Base-by-base conservation (phyloP, 2,888 invertebrate genomes). In the Linyphia triangularis region DNA sequence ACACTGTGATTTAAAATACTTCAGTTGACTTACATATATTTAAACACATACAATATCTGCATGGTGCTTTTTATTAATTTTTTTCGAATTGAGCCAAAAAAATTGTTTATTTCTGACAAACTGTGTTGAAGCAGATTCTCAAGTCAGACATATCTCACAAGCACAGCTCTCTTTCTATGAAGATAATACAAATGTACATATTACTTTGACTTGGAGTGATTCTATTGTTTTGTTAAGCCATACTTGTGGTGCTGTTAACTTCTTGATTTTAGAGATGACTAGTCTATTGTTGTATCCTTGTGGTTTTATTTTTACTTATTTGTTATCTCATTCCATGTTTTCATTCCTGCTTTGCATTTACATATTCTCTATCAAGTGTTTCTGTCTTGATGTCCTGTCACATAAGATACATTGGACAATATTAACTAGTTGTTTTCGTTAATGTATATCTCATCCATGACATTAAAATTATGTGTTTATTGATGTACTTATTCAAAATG, bases 311-410 rank as follows among this genome's bases (percentile, higher is more conserved):
- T 30, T 78, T 1, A 9, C 13, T 9, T 4, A 22, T 63, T 28
- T 79, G 19, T 63, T 69, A 22, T 51, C 33, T 57, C 69, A 79
- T 79, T 79, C 79, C 69, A 79, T 16, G 16, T 79, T 69, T 30
- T 33, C 33, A 57, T 79, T 79, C 79, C 57, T 57, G 51, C 19
- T 33, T 24, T 57, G 40, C 51, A 43, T 43, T 51, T 43, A 43
- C n/a, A 40, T 37, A 22, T 33, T 63, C 43, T 43, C 43, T 10
- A 43, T 16, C 13, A 43, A 43, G 7, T 16, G 43, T 43, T 43
- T 43, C 43, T 43, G 13, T 43, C 43, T 43, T 10, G 43, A 43
- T 43, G 7, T 43, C 43, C 16, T 13, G 16, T 43, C 43, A 43
- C 43, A 43, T 43, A 9, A 13, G 33, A 33, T 33, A n/a, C n/a